phyloP scores from a whole-genome alignment of 2,113 vertebrate genomes.

The Plecotus auritus region DNA sequence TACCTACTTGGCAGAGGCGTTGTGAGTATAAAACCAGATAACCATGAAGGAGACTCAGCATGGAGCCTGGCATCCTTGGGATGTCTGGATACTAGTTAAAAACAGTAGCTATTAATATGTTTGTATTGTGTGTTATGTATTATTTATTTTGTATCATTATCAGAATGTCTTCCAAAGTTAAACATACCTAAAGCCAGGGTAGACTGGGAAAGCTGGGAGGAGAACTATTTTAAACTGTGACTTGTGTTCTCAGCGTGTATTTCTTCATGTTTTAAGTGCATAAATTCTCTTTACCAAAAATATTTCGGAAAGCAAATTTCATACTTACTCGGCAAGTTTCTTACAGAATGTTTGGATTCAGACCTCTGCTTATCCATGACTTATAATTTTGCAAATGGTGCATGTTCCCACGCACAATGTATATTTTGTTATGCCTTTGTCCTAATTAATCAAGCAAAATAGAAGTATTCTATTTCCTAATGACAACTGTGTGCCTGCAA shows the following conservation, averaged over 20 bases:
- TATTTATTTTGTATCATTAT: not conserved
- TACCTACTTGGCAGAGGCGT: not conserved
- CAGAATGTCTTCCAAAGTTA: not conserved
- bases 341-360: slow-evolving; percentile 35
- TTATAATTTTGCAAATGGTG: slow-evolving; percentile 50
- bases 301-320: slow-evolving; percentile 12
- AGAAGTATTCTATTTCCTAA: slow-evolving; percentile 67
- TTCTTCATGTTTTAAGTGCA: not conserved
- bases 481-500: slow-evolving; percentile 56
- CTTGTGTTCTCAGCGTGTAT: not conserved
- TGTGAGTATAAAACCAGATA: not conserved
- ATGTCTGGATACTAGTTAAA: not conserved
- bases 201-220: not conserved
- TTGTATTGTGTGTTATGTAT: not conserved
- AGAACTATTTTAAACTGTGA: not conserved
- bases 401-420: slow-evolving; percentile 20
- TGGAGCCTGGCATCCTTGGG: not conserved
- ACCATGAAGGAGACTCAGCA: not conserved
- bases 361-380: slow-evolving; percentile 26
- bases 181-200: not conserved
- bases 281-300: slow-evolving; percentile 18
- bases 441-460: slow-evolving; percentile 69
- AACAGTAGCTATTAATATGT: not conserved
- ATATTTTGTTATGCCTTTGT: slow-evolving; percentile 30
- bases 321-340: slow-evolving; percentile 4